phyloP scores from a whole-genome alignment of 2,113 vertebrate genomes.

The Candoia aspera region DNA sequence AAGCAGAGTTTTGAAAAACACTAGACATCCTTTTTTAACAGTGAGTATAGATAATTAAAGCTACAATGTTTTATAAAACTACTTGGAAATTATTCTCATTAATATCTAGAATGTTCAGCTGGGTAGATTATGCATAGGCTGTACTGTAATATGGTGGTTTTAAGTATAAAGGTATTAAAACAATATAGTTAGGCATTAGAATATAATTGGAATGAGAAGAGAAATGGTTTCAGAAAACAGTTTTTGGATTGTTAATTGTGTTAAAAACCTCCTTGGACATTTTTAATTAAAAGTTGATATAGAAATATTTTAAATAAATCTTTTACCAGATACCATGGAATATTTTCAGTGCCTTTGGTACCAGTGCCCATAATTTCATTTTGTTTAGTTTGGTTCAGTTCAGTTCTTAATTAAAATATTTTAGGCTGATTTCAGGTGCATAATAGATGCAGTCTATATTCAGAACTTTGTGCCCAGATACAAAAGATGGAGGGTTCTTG shows the following conservation, averaged over 20 bases:
- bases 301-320: neutral
- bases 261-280: too few relatives aligned
- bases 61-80: neutral
- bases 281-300: neutral
- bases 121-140: neutral
- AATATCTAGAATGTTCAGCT: neutral
- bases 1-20: slow-evolving; percentile 97
- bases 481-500: neutral
- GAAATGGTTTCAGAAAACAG: neutral
- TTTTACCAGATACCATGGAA: neutral
- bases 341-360: neutral
- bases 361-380: neutral
- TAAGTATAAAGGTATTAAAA: neutral
- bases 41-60: slow-evolving; percentile 78
- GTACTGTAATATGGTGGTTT: neutral
- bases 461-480: neutral
- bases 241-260: neutral
- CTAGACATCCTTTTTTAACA: slow-evolving; percentile 95
- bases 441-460: neutral
- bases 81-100: neutral
- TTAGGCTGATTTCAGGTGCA: neutral
- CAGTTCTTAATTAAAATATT: neutral
- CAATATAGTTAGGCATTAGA: neutral
- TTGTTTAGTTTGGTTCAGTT: neutral
- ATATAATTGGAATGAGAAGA: neutral